Conservation (phyloP, 2,113 vertebrate genomes). For the Dicentrarchus labrax region DNA sequence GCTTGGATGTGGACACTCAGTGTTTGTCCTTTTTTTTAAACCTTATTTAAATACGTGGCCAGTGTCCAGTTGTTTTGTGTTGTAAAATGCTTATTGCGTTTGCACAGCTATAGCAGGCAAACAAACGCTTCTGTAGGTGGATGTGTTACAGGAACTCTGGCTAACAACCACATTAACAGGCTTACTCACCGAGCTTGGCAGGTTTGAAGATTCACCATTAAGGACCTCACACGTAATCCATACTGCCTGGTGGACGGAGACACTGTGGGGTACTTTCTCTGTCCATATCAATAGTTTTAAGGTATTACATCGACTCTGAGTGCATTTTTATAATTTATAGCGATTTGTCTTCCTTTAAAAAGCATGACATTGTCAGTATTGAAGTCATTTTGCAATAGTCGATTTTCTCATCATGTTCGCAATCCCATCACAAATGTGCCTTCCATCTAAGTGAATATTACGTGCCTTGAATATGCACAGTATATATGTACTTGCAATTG, state of each 20-base stretch:
- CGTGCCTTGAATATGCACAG: neutral
- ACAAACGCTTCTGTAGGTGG: neutral
- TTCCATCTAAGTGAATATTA: neutral
- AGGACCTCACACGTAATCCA: neutral
- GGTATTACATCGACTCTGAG: neutral
- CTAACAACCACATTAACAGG: neutral
- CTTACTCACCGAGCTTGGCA: neutral
- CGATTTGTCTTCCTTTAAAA: neutral
- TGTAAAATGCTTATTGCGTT: neutral
- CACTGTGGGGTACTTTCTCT: too few species aligned
- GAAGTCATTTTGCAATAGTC: neutral
- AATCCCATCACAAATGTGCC: conserved; percentile 1
- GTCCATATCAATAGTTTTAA: neutral
- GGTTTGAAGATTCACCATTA: neutral
- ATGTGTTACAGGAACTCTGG: neutral
- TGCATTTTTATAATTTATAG: neutral
- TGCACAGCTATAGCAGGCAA: neutral
- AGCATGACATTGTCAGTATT: neutral
- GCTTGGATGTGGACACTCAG: neutral
- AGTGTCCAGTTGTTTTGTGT: neutral
- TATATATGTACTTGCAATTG: neutral
- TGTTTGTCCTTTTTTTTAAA: neutral
- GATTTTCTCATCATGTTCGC: neutral
- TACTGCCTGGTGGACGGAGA: neutral
- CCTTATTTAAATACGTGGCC: too few species aligned